These are phyloP conservation scores for Lophotis ruficrista DNA, from an alignment of 2,113 vertebrate genomes.

Conservation along the genomic window DNA sequence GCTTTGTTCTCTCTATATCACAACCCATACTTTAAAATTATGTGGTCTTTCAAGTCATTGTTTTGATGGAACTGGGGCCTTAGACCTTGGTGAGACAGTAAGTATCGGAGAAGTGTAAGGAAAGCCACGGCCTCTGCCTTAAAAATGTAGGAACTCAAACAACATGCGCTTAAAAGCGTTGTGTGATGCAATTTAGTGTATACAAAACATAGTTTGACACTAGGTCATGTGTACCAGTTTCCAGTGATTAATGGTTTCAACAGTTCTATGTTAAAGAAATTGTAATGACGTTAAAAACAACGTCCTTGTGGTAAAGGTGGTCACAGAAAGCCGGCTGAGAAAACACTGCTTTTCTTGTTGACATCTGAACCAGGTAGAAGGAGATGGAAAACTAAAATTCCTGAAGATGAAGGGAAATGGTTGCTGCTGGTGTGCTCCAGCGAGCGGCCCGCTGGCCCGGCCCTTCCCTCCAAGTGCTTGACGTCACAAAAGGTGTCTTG, in stretches of 20 bases:
- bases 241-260: background rate
- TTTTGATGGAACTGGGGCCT: background rate
- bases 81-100: background rate
- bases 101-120: background rate
- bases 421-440: background rate
- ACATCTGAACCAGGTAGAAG: background rate
- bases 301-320: background rate
- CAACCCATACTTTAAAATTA: background rate
- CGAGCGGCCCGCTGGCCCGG: background rate
- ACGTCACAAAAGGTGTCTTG: background rate
- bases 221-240: rapidly evolving
- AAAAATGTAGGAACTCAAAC: background rate
- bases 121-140: background rate
- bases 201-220: background rate
- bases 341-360: background rate
- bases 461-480: background rate
- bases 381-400: background rate
- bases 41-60: background rate
- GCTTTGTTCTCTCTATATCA: background rate
- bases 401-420: background rate
- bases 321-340: background rate
- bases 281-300: background rate
- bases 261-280: rapidly evolving
- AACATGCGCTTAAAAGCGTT: rapidly evolving
- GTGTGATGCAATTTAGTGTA: background rate